phyloP scores from a whole-genome alignment of 1,140 invertebrate genomes.

The Condylostylus longicornis region DNA sequence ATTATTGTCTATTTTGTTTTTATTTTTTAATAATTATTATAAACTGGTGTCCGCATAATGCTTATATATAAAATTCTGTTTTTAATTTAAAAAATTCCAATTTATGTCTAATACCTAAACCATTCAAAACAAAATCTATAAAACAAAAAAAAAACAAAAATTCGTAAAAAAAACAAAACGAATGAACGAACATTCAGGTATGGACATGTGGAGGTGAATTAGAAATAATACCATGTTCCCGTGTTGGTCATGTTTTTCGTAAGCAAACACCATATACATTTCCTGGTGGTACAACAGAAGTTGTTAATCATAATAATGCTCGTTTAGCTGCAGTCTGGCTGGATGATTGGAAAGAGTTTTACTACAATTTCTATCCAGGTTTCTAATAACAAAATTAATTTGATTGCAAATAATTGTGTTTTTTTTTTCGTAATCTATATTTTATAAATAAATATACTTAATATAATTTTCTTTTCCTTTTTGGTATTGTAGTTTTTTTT shows the following conservation, averaged over 20 bases:
- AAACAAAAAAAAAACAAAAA: not conserved
- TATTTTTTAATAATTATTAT: too few species aligned
- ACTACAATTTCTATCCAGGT: constrained; percentile 96
- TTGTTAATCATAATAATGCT: constrained; percentile 97
- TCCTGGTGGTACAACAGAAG: constrained; percentile 92
- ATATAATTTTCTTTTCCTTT: too few species aligned
- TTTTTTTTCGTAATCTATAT: not conserved
- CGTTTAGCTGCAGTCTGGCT: constrained; percentile 93
- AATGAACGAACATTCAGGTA: constrained; percentile 43
- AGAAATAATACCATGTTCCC: constrained; percentile 82
- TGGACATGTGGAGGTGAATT: constrained; percentile 93
- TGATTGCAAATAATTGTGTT: too few species aligned
- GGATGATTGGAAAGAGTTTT: constrained; percentile 96
- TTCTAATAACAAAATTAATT: too few species aligned
- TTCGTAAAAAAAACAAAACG: not conserved
- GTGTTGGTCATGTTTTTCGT: constrained; percentile 93
- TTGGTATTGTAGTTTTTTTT: not conserved
- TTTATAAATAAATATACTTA: not conserved
- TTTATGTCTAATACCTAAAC: not conserved
- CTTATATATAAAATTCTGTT: too few species aligned
- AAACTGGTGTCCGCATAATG: too few species aligned
- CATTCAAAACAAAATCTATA: not conserved
- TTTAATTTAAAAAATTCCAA: not conserved
- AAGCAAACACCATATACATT: constrained; percentile 99
- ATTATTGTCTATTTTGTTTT: too few species aligned